phyloP scores from a whole-genome alignment of 2,113 vertebrate genomes.

The Rhinichthys klamathensis region DNA sequence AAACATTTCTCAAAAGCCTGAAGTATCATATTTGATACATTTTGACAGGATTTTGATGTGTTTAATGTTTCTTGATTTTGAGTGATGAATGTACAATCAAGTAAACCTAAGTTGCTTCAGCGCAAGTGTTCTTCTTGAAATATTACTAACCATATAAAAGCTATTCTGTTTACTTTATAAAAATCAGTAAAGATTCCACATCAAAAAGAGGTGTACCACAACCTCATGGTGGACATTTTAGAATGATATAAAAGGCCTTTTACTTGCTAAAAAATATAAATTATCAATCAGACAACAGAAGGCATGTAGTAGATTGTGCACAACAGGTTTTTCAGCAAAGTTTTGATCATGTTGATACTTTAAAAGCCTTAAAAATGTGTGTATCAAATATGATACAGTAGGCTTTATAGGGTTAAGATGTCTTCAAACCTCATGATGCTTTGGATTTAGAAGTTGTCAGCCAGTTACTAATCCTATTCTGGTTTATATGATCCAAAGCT shows the following conservation, averaged over 20 bases:
- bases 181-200: neutral
- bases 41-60: neutral
- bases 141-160: neutral
- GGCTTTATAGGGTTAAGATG: slow-evolving; percentile 3
- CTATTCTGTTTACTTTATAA: neutral
- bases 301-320: neutral
- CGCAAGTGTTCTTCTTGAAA: neutral
- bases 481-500: slow-evolving; percentile 18
- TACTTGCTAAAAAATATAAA: neutral
- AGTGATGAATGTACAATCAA: neutral
- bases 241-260: neutral
- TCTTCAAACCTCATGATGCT: neutral
- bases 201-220: neutral
- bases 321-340: neutral
- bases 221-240: neutral
- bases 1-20: neutral
- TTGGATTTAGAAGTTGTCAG: slow-evolving; percentile 31
- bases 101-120: neutral
- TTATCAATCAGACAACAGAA: neutral
- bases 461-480: slow-evolving; percentile 35
- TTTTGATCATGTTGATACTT: neutral
- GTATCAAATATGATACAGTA: neutral
- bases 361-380: neutral
- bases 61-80: neutral
- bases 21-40: neutral